Evolutionary conservation across 1,140 invertebrate genomes (phyloP).

Genomic region (Drosophila arizonae): DNA sequence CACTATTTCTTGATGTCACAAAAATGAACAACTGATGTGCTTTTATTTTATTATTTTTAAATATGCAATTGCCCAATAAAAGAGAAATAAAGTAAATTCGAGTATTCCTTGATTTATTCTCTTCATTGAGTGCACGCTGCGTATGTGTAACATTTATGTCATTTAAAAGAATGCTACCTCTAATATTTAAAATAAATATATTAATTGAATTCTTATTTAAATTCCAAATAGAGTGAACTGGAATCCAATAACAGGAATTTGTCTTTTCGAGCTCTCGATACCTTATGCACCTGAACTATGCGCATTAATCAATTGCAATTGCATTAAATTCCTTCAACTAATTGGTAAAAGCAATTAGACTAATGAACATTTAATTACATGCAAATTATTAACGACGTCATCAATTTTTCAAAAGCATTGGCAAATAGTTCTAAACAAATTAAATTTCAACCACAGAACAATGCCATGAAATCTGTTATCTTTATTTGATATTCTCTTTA

Average conservation of each 20-base stretch:
- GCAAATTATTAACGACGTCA: slow-evolving; percentile 65
- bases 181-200: no score
- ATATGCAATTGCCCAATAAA: slow-evolving; percentile 48
- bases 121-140: slow-evolving; percentile 1
- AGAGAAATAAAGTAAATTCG: background rate
- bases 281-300: background rate
- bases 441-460: slow-evolving; percentile 24
- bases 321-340: slow-evolving; percentile 41
- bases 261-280: no score
- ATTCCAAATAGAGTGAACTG: no score
- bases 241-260: no score
- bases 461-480: slow-evolving; percentile 4
- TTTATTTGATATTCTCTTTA: slow-evolving; percentile 34
- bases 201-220: no score
- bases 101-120: slow-evolving; percentile 12
- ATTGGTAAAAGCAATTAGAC: slow-evolving; percentile 68
- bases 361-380: slow-evolving; percentile 68
- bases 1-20: slow-evolving; percentile 32
- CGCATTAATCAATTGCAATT: slow-evolving; percentile 26
- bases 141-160: slow-evolving; percentile 33
- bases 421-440: slow-evolving; percentile 51
- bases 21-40: slow-evolving; percentile 34
- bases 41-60: slow-evolving; percentile 64
- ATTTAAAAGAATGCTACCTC: background rate
- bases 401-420: slow-evolving; percentile 53